Percentiles rank a stretch among this genome's conserved stretches.
phyloP scores from a whole-genome alignment of 2,797 vertebrate genomes.

The Phataginus tetradactyla region DNA sequence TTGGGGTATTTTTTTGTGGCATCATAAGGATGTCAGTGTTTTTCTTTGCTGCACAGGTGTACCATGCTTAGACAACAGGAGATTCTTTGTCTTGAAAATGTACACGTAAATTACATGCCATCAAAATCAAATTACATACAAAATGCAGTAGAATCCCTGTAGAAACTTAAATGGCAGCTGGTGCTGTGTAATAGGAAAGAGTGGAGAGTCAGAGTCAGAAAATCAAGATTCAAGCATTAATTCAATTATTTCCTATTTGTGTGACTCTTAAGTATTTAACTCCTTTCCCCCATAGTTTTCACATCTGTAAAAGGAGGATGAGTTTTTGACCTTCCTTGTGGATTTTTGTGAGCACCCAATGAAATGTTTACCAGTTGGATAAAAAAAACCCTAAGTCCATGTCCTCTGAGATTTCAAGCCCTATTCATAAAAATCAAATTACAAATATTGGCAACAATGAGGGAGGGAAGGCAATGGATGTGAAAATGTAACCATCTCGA shows the following conservation, averaged over 20 bases:
- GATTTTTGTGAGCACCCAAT: background rate
- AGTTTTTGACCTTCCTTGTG: background rate
- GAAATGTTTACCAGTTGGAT: constrained; percentile 28
- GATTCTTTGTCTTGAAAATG: constrained; percentile 52
- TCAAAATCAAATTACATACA: constrained; percentile 53
- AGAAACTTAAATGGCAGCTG: background rate
- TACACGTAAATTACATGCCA: constrained; percentile 38
- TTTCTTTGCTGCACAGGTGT: constrained; percentile 52
- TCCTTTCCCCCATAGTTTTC: constrained; percentile 8
- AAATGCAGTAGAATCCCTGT: background rate
- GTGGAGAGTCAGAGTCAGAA: background rate
- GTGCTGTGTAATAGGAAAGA: background rate
- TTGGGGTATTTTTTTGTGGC: constrained; percentile 55
- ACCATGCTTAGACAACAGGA: constrained; percentile 17
- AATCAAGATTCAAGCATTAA: background rate
- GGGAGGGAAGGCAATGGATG: background rate
- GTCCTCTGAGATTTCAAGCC: background rate
- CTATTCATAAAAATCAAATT: constrained; percentile 46
- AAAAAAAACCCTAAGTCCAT: background rate
- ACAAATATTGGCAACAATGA: background rate
- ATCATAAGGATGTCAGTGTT: constrained; percentile 23
- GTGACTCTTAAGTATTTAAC: background rate
- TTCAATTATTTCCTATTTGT: background rate
- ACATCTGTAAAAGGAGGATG: constrained; percentile 11
- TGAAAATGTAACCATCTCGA: constrained; percentile 34